Evolutionary conservation across 2,888 invertebrate species (phyloP).

Genomic region (Meganola albula): DNA sequence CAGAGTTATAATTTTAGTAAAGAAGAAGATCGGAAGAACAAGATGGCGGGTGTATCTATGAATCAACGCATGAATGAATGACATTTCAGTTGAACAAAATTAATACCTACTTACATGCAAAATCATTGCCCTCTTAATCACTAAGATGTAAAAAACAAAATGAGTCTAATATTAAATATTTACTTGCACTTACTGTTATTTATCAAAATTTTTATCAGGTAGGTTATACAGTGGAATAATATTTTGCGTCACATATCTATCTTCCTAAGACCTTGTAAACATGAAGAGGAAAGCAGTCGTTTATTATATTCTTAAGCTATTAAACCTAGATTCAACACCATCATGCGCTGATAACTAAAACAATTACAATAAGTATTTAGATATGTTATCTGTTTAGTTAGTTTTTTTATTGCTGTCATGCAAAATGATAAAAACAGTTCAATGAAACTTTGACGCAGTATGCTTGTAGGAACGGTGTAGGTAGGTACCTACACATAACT

Average conservation of each 20-base stretch:
- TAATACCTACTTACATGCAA: no score
- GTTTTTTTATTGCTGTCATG: conserved; percentile 4
- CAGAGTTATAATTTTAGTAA: no score
- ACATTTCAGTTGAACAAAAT: no score
- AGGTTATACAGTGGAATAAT: conserved; percentile 16
- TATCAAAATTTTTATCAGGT: conserved; percentile 16
- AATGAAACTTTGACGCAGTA: no score
- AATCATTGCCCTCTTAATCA: no score
- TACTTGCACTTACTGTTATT: conserved; percentile 18
- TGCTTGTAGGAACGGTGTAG: no score
- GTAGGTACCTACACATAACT: no score
- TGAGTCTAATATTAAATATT: conserved; percentile 19
- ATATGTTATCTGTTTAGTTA: conserved; percentile 17
- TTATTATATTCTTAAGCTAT: conserved; percentile 10
- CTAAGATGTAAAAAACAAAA: no score
- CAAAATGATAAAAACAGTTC: background rate
- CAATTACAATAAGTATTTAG: conserved; percentile 17
- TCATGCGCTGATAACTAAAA: conserved; percentile 15
- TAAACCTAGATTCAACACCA: conserved; percentile 28
- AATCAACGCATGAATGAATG: no score
- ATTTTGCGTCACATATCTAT: conserved; percentile 23
- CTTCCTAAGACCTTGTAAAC: conserved; percentile 13
- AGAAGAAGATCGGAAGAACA: no score
- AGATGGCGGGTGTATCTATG: no score
- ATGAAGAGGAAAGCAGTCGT: conserved; percentile 1